Evolutionary conservation across 2,113 vertebrate genomes (phyloP).

Genomic region (Gallinago paraguaiae): DNA sequence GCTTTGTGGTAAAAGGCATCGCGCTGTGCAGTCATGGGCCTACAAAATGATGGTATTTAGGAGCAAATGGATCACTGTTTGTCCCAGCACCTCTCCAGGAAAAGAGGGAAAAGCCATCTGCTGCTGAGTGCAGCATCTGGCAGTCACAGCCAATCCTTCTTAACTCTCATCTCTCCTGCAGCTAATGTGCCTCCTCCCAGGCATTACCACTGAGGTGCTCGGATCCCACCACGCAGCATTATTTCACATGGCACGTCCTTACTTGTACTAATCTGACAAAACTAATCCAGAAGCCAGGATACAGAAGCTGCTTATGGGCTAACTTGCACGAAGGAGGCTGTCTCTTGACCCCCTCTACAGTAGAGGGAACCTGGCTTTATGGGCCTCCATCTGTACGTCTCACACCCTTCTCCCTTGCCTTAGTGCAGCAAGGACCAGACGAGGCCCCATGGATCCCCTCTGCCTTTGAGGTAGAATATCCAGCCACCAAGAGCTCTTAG

Average conservation of each 20-base stretch:
- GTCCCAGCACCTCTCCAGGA: background rate
- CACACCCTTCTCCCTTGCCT: background rate
- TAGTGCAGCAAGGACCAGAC: background rate
- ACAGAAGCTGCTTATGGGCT: background rate
- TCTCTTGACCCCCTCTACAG: background rate
- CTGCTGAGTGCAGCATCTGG: background rate
- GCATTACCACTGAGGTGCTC: background rate
- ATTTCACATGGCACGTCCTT: background rate
- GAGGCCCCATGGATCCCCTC: background rate
- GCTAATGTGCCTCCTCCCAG: background rate
- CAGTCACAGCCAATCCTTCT: background rate
- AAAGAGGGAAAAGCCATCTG: background rate
- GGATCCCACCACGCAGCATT: background rate
- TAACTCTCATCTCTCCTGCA: background rate
- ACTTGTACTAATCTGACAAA: background rate
- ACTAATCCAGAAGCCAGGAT: background rate
- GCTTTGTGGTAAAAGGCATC: background rate
- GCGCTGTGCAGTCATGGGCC: background rate
- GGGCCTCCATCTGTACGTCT: background rate
- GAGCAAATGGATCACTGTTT: background rate
- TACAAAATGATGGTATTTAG: background rate
- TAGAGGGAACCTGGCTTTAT: background rate
- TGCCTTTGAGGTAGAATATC: constrained; percentile 20
- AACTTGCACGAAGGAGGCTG: background rate
- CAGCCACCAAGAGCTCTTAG: background rate